These are phyloP conservation scores for Chironomus striatipennis DNA, from an alignment of 1,140 invertebrate species.

Conservation along the genomic window DNA sequence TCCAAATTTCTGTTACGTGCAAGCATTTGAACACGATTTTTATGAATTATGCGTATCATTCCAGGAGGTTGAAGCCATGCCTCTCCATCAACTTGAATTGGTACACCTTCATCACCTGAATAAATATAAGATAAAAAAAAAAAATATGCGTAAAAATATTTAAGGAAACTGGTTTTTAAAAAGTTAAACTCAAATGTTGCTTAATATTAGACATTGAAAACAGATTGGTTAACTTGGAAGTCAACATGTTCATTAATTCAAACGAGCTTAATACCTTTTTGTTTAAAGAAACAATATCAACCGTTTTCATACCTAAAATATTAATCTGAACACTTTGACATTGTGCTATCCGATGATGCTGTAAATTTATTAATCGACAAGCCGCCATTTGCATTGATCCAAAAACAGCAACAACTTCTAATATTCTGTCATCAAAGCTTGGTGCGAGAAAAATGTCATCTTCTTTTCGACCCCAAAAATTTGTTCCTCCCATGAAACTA, in stretches of 20 bases:
- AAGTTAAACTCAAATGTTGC: too few relatives aligned
- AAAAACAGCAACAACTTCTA: conserved; percentile 94
- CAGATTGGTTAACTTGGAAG: too few relatives aligned
- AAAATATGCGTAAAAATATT: conserved; percentile 24
- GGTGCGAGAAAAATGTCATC: conserved; percentile 81
- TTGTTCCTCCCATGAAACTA: conserved; percentile 97
- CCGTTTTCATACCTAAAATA: conserved; percentile 66
- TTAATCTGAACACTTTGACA: conserved; percentile 93
- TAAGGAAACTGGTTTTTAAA: too few relatives aligned
- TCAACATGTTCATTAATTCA: too few relatives aligned
- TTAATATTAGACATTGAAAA: too few relatives aligned
- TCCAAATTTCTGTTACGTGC: conserved; percentile 84
- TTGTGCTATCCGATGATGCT: conserved; percentile 94
- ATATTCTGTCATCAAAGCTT: conserved; percentile 84
- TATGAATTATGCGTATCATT: conserved; percentile 90
- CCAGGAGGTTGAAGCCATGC: conserved; percentile 97
- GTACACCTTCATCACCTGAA: conserved; percentile 69
- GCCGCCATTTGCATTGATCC: conserved; percentile 96
- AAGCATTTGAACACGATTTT: conserved; percentile 93
- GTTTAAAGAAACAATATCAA: too few relatives aligned
- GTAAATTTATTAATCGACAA: conserved; percentile 85
- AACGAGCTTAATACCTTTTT: neutral
- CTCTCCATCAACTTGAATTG: conserved; percentile 92
- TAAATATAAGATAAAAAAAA: neutral
- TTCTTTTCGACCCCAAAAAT: conserved; percentile 92